Evolutionary conservation across 2,113 vertebrate genomes (phyloP), one percentile per base, ranked within the genome.

Genomic region (Rhinolophus ferrumequinum): DNA sequence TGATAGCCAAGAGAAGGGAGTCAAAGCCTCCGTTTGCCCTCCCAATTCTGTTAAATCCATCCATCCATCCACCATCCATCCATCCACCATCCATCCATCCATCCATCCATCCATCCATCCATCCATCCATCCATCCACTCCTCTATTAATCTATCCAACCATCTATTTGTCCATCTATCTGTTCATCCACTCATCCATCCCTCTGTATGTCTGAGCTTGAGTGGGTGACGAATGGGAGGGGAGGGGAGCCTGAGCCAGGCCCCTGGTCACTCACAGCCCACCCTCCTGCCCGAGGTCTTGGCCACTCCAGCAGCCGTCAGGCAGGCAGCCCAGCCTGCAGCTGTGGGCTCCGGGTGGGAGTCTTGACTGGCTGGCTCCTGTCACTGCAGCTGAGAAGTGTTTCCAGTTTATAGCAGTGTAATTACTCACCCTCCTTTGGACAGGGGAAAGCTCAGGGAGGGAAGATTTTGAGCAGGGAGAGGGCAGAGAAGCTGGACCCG

Each of bases 291-390:
- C 33, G 13, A 62, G 54, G 81, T 41, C 47, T 72, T 64, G 44
- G 70, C 54, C 50, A 64, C n/a, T 58, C 77, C 15, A 3, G 67
- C 1, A 1, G 33, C 67, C 84, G 5, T 62, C 84, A 89, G 94
- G 87, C 90, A 93, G 90, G 75, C 44, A 18, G 88, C 96, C 94
- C 95, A 83, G 79, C 44, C 88, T 28, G 44, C 90, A 90, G 92
- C 94, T 95, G 62, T 11, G 90, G 80, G 90, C 69, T 89, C 73
- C 0, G 22, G 87, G 54, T 72, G 80, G 87, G 96, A 72, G 76
- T 50, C 64, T 72, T 83, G 92, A 50, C 62, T 90, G 30, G 18
- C 83, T 95, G 94, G 87, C 95, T 83, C 56, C 58, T 7, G 38
- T 38, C n/a, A 4, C 94, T 62, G 81, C 76, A 47, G 82, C 83